These are phyloP conservation scores for Macrocentrus cingulum DNA, from an alignment of 1,140 invertebrate species.

Conservation along the genomic window DNA sequence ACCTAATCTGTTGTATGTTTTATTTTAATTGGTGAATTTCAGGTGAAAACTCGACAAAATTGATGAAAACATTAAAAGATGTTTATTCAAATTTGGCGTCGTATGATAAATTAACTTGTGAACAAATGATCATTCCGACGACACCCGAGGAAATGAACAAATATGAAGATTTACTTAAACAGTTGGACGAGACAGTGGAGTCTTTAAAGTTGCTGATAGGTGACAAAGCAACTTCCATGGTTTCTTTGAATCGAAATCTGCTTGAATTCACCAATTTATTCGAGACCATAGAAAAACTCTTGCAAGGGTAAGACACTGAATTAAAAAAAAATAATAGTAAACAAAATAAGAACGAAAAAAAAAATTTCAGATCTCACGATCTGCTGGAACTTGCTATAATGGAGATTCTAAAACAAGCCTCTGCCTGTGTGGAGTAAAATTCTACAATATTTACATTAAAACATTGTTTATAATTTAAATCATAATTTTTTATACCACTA, in stretches of 20 bases:
- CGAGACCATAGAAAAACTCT: constrained; percentile 24
- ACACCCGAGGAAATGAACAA: constrained; percentile 27
- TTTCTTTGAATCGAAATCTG: constrained; percentile 23
- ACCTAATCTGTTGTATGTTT: not conserved
- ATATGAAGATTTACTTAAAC: constrained; percentile 21
- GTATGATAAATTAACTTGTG: constrained; percentile 32
- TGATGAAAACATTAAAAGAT: constrained; percentile 20
- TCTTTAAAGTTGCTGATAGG: constrained; percentile 27
- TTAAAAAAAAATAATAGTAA: not conserved
- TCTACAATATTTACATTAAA: not conserved
- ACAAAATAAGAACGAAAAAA: not conserved
- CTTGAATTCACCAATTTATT: constrained; percentile 28
- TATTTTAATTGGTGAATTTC: not conserved
- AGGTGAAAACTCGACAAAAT: constrained; percentile 2
- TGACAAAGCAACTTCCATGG: constrained; percentile 21
- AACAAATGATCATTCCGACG: constrained; percentile 34
- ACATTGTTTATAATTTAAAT: not conserved
- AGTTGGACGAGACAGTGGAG: constrained; percentile 27
- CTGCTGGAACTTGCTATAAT: constrained; percentile 29
- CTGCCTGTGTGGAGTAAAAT: constrained; percentile 11
- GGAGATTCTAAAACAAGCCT: constrained; percentile 30
- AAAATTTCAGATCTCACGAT: constrained; percentile 31
- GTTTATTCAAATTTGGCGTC: constrained; percentile 29
- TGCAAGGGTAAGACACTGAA: constrained; percentile 31
- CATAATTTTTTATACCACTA: not conserved